Evolutionary conservation across 2,888 invertebrate genomes (phyloP).

Genomic region (Brenthis ino): DNA sequence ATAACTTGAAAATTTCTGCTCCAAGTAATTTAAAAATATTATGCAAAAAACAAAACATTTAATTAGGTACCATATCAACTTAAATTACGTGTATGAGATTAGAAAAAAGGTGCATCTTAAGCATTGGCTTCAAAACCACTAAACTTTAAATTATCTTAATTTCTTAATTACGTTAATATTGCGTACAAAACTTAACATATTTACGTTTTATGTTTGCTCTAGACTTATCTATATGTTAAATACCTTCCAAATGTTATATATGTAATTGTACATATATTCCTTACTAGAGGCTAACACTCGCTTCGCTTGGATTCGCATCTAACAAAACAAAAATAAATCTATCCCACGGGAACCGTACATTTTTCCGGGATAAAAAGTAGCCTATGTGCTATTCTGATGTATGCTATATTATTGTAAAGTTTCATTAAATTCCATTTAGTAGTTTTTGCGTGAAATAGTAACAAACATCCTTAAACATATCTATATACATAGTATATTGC

Average conservation of each 20-base stretch:
- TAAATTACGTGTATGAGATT: conserved; percentile 9
- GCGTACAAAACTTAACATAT: conserved; percentile 10
- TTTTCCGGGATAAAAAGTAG: too few relatives aligned
- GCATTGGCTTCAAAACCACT: neutral
- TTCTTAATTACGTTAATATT: conserved; percentile 16
- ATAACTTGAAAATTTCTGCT: too few relatives aligned
- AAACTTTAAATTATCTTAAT: conserved; percentile 11
- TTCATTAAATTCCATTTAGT: too few relatives aligned
- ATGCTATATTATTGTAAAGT: too few relatives aligned
- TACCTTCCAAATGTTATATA: conserved; percentile 6
- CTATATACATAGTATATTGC: too few relatives aligned
- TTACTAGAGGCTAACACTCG: too few relatives aligned
- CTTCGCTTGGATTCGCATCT: too few relatives aligned
- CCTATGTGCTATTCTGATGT: too few relatives aligned
- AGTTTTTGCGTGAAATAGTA: too few relatives aligned
- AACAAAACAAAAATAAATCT: too few relatives aligned
- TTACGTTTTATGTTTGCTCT: conserved; percentile 4
- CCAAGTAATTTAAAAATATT: neutral
- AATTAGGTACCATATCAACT: neutral
- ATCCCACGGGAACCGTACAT: too few relatives aligned
- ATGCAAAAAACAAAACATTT: neutral
- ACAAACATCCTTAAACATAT: too few relatives aligned
- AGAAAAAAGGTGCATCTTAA: neutral
- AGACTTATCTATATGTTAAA: conserved; percentile 20
- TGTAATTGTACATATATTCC: neutral